A percentile compares a stretch with the other conserved stretches of the same genome.
These are phyloP conservation scores for Drosophila stalkeri DNA, from an alignment of 2,888 invertebrate genomes.

Conservation along the genomic window DNA sequence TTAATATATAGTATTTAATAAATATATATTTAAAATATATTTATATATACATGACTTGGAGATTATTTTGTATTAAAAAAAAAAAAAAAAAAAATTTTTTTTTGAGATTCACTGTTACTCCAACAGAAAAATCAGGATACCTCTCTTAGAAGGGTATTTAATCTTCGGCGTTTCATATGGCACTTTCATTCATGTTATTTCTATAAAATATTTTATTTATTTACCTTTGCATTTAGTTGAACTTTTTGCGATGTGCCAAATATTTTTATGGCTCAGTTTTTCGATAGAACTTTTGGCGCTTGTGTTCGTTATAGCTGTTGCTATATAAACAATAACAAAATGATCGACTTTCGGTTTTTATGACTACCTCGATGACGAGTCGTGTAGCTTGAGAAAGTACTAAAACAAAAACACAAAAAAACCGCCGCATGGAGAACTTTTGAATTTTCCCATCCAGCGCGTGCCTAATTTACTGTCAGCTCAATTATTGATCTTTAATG, in stretches of 20 bases:
- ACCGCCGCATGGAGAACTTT: slow-evolving; percentile 13
- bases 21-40: background rate
- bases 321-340: slow-evolving; percentile 67
- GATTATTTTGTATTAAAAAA: no score
- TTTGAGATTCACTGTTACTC: background rate
- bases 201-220: slow-evolving; percentile 56
- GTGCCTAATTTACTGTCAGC: slow-evolving; percentile 66
- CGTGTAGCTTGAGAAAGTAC: slow-evolving; percentile 52
- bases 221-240: slow-evolving; percentile 58
- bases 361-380: slow-evolving; percentile 40
- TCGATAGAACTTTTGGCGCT: slow-evolving; percentile 69
- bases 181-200: slow-evolving; percentile 19
- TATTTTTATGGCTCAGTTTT: slow-evolving; percentile 67
- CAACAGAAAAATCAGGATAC: background rate
- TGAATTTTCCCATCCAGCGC: slow-evolving; percentile 24
- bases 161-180: background rate
- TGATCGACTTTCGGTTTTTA: slow-evolving; percentile 66
- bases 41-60: background rate
- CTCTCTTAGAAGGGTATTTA: background rate
- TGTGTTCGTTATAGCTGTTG: slow-evolving; percentile 57
- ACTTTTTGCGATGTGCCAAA: slow-evolving; percentile 56
- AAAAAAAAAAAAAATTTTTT: no score
- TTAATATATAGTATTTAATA: background rate
- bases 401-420: slow-evolving; percentile 10
- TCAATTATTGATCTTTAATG: slow-evolving; percentile 52